A percentile compares a stretch with the other conserved stretches of the same genome.
These are phyloP conservation scores for Synodontis membranacea DNA, from an alignment of 2,113 vertebrate species.

Conservation along the genomic window DNA sequence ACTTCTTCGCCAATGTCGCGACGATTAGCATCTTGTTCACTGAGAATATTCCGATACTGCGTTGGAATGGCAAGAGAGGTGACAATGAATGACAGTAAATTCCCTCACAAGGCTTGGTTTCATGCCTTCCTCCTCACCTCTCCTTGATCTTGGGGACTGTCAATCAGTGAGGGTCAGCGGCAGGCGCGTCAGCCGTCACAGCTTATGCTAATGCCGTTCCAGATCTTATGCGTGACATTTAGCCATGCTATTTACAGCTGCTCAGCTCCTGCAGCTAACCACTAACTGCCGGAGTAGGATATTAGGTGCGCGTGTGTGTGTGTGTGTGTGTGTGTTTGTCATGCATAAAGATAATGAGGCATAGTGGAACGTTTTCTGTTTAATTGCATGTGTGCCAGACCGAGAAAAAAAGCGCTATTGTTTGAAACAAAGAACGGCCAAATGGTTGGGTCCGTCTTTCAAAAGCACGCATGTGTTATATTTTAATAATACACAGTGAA, in stretches of 20 bases:
- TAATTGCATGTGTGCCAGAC: constrained; percentile 41
- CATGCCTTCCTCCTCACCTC: constrained; percentile 46
- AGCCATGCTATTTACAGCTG: constrained; percentile 44
- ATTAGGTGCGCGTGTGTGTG: constrained; percentile 26
- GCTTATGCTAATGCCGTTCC: constrained; percentile 49
- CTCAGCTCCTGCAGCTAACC: constrained; percentile 19
- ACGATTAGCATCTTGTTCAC: constrained; percentile 15
- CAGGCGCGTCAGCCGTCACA: constrained; percentile 32
- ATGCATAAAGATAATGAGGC: constrained; percentile 45
- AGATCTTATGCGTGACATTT: constrained; percentile 52
- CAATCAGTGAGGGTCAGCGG: constrained; percentile 51
- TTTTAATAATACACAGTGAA: constrained; percentile 3
- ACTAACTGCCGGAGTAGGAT: constrained; percentile 1
- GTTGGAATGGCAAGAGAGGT: constrained; percentile 24
- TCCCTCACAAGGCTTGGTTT: constrained; percentile 20
- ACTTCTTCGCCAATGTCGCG: constrained; percentile 28
- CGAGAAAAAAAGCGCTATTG: not conserved
- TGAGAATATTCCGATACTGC: constrained; percentile 15
- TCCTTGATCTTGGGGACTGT: constrained; percentile 44
- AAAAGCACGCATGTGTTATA: not conserved
- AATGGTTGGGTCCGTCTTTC: constrained; percentile 12
- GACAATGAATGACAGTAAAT: constrained; percentile 54
- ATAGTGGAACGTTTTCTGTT: constrained; percentile 33
- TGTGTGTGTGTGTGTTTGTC: constrained; percentile 28
- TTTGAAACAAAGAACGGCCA: not conserved